These are phyloP conservation scores for Aphyosemion australe DNA, from an alignment of 2,113 vertebrate species.

Conservation along the genomic window DNA sequence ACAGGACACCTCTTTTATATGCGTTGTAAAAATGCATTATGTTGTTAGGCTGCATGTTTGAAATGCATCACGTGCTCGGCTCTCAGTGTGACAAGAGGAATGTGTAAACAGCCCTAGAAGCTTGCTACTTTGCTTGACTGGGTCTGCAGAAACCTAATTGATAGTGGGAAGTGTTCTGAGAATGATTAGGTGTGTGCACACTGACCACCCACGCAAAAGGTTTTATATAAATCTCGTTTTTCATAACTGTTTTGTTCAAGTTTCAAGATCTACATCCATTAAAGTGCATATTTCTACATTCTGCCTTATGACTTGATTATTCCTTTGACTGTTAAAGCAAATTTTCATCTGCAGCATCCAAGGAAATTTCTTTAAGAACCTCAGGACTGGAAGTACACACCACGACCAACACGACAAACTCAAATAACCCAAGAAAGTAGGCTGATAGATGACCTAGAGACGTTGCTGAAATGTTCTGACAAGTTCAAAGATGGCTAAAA, in stretches of 20 bases:
- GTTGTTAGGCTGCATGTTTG: conserved; percentile 27
- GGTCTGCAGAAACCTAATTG: conserved; percentile 21
- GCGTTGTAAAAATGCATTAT: conserved; percentile 8
- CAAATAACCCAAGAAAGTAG: conserved; percentile 6
- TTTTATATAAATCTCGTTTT: no score
- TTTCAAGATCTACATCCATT: no score
- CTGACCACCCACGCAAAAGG: not conserved
- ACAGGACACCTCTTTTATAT: conserved; percentile 2
- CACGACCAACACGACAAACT: conserved; percentile 24
- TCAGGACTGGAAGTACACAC: conserved; percentile 23
- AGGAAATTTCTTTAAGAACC: conserved; percentile 16
- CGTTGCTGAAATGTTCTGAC: not conserved
- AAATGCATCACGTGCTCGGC: conserved; percentile 15
- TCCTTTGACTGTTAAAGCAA: conserved; percentile 25
- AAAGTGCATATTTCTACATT: not conserved
- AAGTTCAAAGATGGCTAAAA: conserved; percentile 6
- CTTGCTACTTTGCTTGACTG: conserved; percentile 9
- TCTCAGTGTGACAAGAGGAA: conserved; percentile 39
- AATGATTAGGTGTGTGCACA: not conserved
- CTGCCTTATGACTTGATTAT: conserved; percentile 6
- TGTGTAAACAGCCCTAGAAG: conserved; percentile 35
- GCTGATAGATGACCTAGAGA: conserved; percentile 11
- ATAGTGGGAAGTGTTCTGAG: conserved; percentile 1
- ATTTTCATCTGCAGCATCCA: conserved; percentile 32
- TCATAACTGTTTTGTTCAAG: no score